phyloP scores from a whole-genome alignment of 2,797 vertebrate genomes.

The Channa striata region DNA sequence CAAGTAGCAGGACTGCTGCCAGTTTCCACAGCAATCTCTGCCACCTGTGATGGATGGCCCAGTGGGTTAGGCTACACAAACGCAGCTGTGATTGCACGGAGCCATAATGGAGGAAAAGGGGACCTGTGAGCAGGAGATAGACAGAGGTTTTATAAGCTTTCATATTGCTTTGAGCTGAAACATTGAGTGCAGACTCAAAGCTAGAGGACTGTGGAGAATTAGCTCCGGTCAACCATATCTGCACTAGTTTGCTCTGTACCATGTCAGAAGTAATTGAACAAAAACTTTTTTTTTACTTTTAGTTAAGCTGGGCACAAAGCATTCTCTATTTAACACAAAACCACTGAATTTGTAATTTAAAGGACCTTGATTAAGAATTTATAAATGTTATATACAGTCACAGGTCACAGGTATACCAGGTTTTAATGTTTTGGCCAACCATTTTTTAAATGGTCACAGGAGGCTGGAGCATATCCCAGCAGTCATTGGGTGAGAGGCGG shows the following conservation, averaged over 20 bases:
- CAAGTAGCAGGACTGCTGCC: constrained; percentile 81
- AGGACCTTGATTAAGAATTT: constrained; percentile 12
- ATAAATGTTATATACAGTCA: too few species aligned
- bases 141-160: constrained; percentile 77
- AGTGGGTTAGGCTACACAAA: constrained; percentile 78
- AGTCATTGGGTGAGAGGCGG: too few species aligned
- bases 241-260: constrained; percentile 37
- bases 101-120: constrained; percentile 70
- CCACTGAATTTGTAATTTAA: constrained; percentile 36
- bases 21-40: constrained; percentile 82
- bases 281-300: constrained; percentile 32
- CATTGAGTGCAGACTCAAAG: constrained; percentile 69
- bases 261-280: constrained; percentile 57
- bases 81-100: constrained; percentile 75
- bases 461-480: too few species aligned
- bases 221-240: constrained; percentile 60
- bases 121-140: constrained; percentile 81
- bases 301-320: constrained; percentile 25
- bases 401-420: too few species aligned
- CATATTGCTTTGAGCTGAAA: constrained; percentile 73
- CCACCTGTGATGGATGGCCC: constrained; percentile 86
- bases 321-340: constrained; percentile 41
- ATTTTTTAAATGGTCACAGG: too few species aligned
- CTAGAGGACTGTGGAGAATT: constrained; percentile 58
- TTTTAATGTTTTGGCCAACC: too few species aligned